Evolutionary conservation across 2,797 vertebrate genomes (phyloP), one percentile per base, ranked within the genome.

Genomic region (Limnodromus scolopaceus): DNA sequence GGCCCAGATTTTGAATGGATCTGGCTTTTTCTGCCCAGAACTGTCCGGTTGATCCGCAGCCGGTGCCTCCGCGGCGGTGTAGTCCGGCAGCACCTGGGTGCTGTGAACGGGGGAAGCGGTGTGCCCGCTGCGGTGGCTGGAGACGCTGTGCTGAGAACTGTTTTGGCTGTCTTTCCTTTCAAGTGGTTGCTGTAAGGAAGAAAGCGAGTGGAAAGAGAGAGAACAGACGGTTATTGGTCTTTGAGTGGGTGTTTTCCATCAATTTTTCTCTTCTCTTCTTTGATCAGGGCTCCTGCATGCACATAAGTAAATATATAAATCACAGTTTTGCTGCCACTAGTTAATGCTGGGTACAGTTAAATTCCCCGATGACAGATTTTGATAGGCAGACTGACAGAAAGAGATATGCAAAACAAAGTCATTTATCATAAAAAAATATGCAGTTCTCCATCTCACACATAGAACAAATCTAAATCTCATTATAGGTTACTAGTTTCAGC

Each of bases 1-100:
- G 96, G 99, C 99, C 99, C 99, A 99, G 98, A 99, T 99, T 98
- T 99, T 99, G 98, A 99, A 99, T 9, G 99, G 99, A 98, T 99
- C 99, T 36, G 99, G 99, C 98, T 99, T 99, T 95, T 99, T 99
- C 98, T 99, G 99, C 97, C 99, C 98, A 96, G 99, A 97, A 87
- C 97, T 96, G 98, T 99, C 99, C 3, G 98, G 98, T 54, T 98
- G 98, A 51, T 98, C 98, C 1, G 98, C 97, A 49, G 97, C 76
- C 3, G 99, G 98, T 3, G 98, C 98, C 71, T 98, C 97, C 9
- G 98, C 97, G 13, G 98, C 97, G 70, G 97, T 30, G 92, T 96
- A 98, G 54, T 98, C 98, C 2, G 98, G 98, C 87, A 98, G 98
- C 84, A 97, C 98, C 96, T 98, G 99, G 11, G 98, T 92, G 61